phyloP scores from a whole-genome alignment of 2,113 vertebrate genomes.

The Amphiprion percula region DNA sequence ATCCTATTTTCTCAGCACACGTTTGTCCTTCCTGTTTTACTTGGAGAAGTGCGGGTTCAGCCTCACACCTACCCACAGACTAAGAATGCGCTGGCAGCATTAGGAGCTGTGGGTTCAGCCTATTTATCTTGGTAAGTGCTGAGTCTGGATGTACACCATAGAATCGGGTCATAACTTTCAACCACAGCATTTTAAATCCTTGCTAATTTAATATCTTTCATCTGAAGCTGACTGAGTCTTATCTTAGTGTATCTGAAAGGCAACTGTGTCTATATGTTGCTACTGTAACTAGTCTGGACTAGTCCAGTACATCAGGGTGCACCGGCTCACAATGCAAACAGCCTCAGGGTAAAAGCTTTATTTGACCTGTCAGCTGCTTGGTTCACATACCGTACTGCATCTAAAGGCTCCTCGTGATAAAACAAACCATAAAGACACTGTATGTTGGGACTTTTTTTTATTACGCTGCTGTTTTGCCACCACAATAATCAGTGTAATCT shows the following conservation, averaged over 20 bases:
- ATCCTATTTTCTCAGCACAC: conserved; percentile 73
- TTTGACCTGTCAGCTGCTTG: not conserved
- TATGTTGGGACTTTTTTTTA: not conserved
- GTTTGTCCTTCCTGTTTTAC: conserved; percentile 77
- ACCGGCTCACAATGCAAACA: not conserved
- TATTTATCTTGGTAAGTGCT: conserved; percentile 81
- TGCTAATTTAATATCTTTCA: not conserved
- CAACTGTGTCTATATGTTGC: not conserved
- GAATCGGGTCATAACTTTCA: not conserved
- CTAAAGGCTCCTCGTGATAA: not conserved
- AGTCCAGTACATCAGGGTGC: not conserved
- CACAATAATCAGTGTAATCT: not conserved
- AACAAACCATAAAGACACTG: not conserved
- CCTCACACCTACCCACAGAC: conserved; percentile 78
- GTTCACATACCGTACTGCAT: not conserved
- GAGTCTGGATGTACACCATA: not conserved
- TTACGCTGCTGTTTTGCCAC: not conserved
- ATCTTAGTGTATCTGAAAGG: not conserved
- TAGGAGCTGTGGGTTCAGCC: conserved; percentile 71
- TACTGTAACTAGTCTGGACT: conserved; percentile 1
- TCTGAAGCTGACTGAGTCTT: not conserved
- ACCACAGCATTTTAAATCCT: not conserved
- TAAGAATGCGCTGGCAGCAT: conserved; percentile 73
- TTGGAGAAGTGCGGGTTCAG: conserved; percentile 80
- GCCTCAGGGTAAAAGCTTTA: not conserved